Evolutionary conservation across 2,797 vertebrate species (phyloP), one percentile per base, ranked within the genome.

Genomic region (Phylloscopus collybita): DNA sequence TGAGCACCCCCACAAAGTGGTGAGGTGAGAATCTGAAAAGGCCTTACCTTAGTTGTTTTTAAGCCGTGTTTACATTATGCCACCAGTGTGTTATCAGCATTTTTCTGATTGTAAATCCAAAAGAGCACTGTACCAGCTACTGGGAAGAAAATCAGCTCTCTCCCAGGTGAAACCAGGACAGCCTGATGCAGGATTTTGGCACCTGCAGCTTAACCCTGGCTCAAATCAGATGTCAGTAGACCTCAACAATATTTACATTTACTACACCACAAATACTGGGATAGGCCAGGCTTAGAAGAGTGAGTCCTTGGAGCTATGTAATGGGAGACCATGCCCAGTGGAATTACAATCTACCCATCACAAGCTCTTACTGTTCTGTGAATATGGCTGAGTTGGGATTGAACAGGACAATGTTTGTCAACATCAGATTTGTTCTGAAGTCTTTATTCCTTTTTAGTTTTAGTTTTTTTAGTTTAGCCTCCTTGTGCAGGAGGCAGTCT

Each of bases 41-140:
- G 36, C 54, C 30, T 51, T 53, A 26, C 36, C 16, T 54, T 53
- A 9, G 34, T 60, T 85, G 73, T 60, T 60, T 60, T 23, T 36
- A 60, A 54, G 22, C 16, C 0, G 0, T 36, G 19, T 79, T 54
- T 66, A 36, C 30, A 21, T n/a, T 49, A 21, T 61, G 66, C 21
- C 27, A 54, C 9, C 47, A 21, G 19, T 36, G 22, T 29, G 32
- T 73, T 84, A 17, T 8, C 36, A 38, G 16, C 40, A 25, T 49
- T 79, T 20, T 60, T 79, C 36, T 54, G 30, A 42, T 60, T 67
- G 32, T 49, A 44, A 66, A 82, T 76, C 27, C 27, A 44, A 57
- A 82, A 36, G 18, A 60, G 18, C 59, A 15, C 18, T 84, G 21
- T 36, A 40, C 25, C 30, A 53, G 30, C 30, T 72, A 36, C 27